A percentile compares a stretch with the other conserved stretches of the same genome.
These are phyloP conservation scores for Entelurus aequoreus DNA, from an alignment of 2,113 vertebrate genomes.

Conservation along the genomic window DNA sequence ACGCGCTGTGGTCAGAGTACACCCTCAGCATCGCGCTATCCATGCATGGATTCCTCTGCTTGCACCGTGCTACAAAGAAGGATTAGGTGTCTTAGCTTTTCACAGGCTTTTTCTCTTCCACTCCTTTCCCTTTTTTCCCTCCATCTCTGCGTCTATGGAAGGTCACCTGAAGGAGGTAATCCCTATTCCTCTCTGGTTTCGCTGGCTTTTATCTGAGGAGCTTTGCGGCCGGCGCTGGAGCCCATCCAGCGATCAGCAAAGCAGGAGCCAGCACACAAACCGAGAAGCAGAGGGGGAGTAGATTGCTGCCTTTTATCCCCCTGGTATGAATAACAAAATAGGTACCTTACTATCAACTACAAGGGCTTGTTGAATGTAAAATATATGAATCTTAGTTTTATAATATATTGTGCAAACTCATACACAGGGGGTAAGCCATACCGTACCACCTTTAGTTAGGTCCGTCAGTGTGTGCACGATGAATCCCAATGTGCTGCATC, in stretches of 20 bases:
- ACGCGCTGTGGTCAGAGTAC: conserved; percentile 33
- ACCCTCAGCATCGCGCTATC: conserved; percentile 37
- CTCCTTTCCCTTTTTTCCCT: conserved; percentile 16
- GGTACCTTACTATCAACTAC: conserved; percentile 39
- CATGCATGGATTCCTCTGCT: conserved; percentile 35
- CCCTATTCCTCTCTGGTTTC: conserved; percentile 53
- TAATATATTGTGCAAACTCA: conserved; percentile 51
- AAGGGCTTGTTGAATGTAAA: conserved; percentile 40
- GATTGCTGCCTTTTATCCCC: conserved; percentile 59
- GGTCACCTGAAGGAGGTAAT: conserved; percentile 73
- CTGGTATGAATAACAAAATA: conserved; percentile 55
- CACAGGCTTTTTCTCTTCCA: conserved; percentile 40
- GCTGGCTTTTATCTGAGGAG: conserved; percentile 56
- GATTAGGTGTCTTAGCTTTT: conserved; percentile 62
- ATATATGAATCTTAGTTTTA: conserved; percentile 47
- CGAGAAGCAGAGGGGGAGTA: conserved; percentile 29
- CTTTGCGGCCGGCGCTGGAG: conserved; percentile 46
- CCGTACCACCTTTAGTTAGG: conserved; percentile 12
- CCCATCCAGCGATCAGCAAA: conserved; percentile 52
- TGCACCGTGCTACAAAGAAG: conserved; percentile 44
- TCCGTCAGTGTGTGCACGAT: conserved; percentile 4
- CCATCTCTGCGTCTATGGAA: conserved; percentile 43
- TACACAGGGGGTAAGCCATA: conserved; percentile 25
- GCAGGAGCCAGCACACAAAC: conserved; percentile 38
- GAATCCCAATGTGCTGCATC: neutral